A percentile compares a stretch with the other conserved stretches of the same genome.
Evolutionary conservation across 1,140 invertebrate genomes (phyloP).

Genomic region (Artemia franciscana): DNA sequence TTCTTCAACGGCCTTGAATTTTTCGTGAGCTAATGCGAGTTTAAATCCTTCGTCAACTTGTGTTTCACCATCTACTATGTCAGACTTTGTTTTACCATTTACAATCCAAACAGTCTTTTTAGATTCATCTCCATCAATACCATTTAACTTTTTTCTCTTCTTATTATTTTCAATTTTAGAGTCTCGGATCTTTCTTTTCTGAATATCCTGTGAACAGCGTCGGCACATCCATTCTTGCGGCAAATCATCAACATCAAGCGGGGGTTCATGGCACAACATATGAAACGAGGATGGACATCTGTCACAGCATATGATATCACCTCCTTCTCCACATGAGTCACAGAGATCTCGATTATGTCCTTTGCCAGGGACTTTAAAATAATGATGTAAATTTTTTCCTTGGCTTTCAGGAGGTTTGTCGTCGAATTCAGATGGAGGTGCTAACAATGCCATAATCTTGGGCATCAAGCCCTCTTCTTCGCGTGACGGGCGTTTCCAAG

Average conservation of each 20-base stretch:
- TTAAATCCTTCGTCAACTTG: constrained; percentile 9
- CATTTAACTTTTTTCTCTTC: constrained; percentile 1
- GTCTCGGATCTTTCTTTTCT: background rate
- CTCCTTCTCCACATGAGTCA: constrained; percentile 74
- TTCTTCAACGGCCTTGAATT: constrained; percentile 9
- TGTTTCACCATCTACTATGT: background rate
- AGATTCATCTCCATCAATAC: constrained; percentile 4
- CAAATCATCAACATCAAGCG: background rate
- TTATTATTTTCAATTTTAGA: constrained; percentile 10
- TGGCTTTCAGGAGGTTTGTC: background rate
- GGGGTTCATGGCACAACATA: constrained; percentile 66
- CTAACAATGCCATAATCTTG: background rate
- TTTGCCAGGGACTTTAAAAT: constrained; percentile 58
- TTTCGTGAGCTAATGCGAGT: constrained; percentile 9
- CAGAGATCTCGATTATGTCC: constrained; percentile 83
- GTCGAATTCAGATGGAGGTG: background rate
- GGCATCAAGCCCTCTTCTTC: background rate
- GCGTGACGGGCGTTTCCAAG: background rate
- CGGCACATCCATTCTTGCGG: background rate
- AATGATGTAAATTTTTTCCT: constrained; percentile 29
- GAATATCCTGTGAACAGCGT: background rate
- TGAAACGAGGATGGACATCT: constrained; percentile 85
- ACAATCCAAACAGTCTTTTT: background rate
- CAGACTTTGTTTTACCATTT: background rate
- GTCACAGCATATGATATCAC: constrained; percentile 85